These are phyloP conservation scores for Harpalus rubripes DNA, from an alignment of 2,888 invertebrate species.

Conservation along the genomic window DNA sequence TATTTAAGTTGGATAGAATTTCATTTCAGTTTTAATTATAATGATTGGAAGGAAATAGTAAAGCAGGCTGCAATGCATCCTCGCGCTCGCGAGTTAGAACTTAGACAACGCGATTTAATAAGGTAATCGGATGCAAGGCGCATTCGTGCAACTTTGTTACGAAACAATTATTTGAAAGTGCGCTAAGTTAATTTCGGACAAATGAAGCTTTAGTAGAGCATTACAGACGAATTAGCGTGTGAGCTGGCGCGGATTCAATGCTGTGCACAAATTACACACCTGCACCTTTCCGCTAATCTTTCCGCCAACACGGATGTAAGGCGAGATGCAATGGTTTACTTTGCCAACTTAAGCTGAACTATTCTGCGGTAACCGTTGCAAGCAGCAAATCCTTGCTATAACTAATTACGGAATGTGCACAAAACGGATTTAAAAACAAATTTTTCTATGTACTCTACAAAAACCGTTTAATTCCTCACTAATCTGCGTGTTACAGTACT, in stretches of 20 bases:
- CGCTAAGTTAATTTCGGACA: constrained; percentile 48
- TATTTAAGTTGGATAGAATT: not conserved
- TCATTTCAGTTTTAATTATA: constrained; percentile 25
- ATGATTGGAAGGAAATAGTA: constrained; percentile 12
- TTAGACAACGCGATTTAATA: constrained; percentile 40
- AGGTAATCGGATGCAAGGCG: constrained; percentile 39
- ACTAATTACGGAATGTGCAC: too few species aligned
- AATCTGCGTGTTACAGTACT: too few species aligned
- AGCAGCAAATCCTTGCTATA: too few species aligned
- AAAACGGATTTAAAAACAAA: too few species aligned
- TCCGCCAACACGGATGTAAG: not conserved
- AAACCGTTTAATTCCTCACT: too few species aligned
- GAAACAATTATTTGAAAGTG: constrained; percentile 40
- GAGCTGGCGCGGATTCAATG: not conserved
- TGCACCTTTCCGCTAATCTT: constrained; percentile 49
- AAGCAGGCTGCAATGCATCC: not conserved
- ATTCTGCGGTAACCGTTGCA: not conserved
- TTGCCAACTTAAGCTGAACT: not conserved
- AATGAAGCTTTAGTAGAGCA: constrained; percentile 44
- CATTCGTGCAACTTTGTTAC: constrained; percentile 36
- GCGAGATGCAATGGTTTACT: not conserved
- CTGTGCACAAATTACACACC: constrained; percentile 40
- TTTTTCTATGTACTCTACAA: too few species aligned
- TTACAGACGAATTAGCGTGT: constrained; percentile 42
- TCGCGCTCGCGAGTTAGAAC: not conserved